These are phyloP conservation scores for Amphipyra berbera DNA, from an alignment of 2,888 invertebrate genomes.

Conservation along the genomic window DNA sequence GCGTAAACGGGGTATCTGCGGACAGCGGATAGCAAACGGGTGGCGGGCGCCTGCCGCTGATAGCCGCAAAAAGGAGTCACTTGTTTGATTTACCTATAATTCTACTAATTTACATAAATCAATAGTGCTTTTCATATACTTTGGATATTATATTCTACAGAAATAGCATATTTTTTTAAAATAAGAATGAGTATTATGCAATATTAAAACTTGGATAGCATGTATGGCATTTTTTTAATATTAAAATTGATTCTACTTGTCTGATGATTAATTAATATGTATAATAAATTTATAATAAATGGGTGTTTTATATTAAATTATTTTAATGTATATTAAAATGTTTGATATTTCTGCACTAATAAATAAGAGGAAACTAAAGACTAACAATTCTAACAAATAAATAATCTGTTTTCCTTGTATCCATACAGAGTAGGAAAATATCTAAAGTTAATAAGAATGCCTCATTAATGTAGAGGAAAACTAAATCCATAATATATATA, in stretches of 20 bases:
- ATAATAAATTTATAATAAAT: no score
- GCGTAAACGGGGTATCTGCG: not conserved
- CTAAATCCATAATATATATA: not conserved
- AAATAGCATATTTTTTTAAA: no score
- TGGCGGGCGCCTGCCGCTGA: no score
- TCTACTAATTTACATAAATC: not conserved
- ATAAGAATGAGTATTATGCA: no score
- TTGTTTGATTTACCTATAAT: constrained; percentile 14
- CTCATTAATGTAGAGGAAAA: constrained; percentile 4
- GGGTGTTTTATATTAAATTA: not conserved
- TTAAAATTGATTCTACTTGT: no score
- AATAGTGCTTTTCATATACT: no score
- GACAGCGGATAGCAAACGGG: not conserved
- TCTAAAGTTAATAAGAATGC: constrained; percentile 2
- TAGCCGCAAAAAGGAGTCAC: not conserved
- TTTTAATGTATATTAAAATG: constrained; percentile 6
- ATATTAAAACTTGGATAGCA: no score
- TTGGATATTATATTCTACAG: no score
- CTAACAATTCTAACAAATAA: constrained; percentile 4
- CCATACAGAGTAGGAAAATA: constrained; percentile 16
- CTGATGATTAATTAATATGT: no score
- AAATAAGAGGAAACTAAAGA: constrained; percentile 10
- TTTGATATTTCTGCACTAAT: not conserved
- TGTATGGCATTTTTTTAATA: no score
- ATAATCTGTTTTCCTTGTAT: constrained; percentile 14